Conservation (phyloP, 2,888 invertebrate species). For the Acronicta alni region DNA sequence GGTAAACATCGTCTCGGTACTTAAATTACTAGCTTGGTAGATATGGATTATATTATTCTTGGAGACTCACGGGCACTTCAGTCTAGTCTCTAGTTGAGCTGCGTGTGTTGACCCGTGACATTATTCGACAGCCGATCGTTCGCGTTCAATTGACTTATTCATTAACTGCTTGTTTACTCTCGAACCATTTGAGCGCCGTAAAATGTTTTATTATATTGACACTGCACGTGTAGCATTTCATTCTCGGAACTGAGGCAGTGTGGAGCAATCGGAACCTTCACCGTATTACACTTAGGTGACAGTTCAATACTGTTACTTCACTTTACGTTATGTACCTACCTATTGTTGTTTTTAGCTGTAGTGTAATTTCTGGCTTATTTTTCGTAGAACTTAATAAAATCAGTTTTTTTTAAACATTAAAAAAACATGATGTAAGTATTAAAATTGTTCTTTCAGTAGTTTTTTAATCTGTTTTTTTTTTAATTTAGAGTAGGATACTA, state of each 20-base stretch:
- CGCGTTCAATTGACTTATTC: conserved; percentile 30
- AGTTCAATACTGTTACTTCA: conserved; percentile 2
- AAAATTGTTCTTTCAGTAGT: too few relatives aligned
- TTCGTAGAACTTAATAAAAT: too few relatives aligned
- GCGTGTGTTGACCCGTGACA: conserved; percentile 19
- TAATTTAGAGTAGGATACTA: too few relatives aligned
- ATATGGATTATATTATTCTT: too few relatives aligned
- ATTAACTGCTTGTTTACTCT: conserved; percentile 28
- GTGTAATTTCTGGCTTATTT: too few relatives aligned
- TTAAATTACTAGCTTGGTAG: too few relatives aligned
- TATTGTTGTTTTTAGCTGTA: too few relatives aligned
- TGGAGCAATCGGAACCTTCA: conserved; percentile 15
- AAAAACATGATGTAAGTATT: too few relatives aligned
- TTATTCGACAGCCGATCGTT: conserved; percentile 19
- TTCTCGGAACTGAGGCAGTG: neutral
- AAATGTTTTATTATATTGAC: conserved; percentile 15
- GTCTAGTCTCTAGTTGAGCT: neutral
- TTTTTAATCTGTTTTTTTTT: too few relatives aligned
- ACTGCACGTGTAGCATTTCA: neutral
- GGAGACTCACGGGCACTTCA: neutral
- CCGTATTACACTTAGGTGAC: conserved; percentile 32
- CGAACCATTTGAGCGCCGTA: conserved; percentile 18
- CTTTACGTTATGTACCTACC: too few relatives aligned
- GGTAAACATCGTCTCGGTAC: too few relatives aligned
- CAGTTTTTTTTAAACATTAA: too few relatives aligned